Evolutionary conservation across 2,797 vertebrate species (phyloP).

Genomic region (Macroramphosus scolopax): DNA sequence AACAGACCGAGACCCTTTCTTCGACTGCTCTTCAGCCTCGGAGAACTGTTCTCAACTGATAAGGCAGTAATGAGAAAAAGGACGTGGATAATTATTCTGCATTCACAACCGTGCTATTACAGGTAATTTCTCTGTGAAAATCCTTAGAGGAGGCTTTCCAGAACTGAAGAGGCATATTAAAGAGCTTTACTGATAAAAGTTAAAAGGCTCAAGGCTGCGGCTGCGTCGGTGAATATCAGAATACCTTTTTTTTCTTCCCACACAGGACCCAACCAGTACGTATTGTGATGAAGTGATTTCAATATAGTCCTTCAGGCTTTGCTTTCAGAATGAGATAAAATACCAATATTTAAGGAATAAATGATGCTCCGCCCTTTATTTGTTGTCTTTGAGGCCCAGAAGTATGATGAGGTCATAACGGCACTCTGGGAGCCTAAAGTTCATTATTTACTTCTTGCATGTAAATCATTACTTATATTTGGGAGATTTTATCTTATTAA

Average conservation of each 20-base stretch:
- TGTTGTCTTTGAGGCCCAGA: constrained; percentile 31
- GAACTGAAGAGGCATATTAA: constrained; percentile 76
- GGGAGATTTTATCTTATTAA: too few species aligned
- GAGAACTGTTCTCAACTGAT: constrained; percentile 70
- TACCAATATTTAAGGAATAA: constrained; percentile 58
- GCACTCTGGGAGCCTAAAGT: constrained; percentile 27
- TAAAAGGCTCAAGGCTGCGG: constrained; percentile 69
- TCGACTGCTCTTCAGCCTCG: constrained; percentile 62
- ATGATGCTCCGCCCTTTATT: constrained; percentile 35
- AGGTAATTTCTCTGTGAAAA: constrained; percentile 76
- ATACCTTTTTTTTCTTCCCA: constrained; percentile 14
- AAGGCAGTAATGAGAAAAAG: constrained; percentile 73
- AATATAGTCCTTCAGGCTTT: constrained; percentile 56
- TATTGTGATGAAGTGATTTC: constrained; percentile 68
- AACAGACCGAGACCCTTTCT: constrained; percentile 54
- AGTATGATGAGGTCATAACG: constrained; percentile 42
- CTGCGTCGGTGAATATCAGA: constrained; percentile 65
- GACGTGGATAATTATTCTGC: constrained; percentile 70
- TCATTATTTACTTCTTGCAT: constrained; percentile 42
- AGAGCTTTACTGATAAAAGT: constrained; percentile 76
- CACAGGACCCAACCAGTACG: constrained; percentile 50
- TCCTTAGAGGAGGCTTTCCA: constrained; percentile 63
- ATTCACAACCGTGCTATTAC: constrained; percentile 72
- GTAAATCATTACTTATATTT: too few species aligned
- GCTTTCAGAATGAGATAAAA: constrained; percentile 68